Conservation (phyloP, 2,888 invertebrate genomes). For the Eilema griseolum region DNA sequence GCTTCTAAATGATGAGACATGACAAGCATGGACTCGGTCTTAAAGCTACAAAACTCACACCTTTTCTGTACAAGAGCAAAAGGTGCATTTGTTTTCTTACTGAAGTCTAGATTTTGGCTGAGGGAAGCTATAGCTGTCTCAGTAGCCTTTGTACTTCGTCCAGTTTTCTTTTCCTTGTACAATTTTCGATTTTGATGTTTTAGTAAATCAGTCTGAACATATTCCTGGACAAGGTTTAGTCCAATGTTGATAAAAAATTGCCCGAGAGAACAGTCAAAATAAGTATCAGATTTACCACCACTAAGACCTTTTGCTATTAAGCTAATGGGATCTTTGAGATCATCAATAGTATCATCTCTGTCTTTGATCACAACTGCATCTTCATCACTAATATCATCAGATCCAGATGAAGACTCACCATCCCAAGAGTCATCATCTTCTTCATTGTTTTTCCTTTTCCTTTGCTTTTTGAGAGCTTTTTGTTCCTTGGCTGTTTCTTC, state of each 20-base stretch:
- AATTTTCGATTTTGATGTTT: constrained; percentile 95
- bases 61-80: constrained; percentile 93
- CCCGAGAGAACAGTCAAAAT: constrained; percentile 95
- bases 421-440: constrained; percentile 89
- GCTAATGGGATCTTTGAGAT: constrained; percentile 80
- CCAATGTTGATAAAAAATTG: constrained; percentile 98
- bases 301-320: constrained; percentile 76
- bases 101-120: constrained; percentile 94
- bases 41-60: constrained; percentile 97
- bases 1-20: constrained; percentile 97
- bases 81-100: constrained; percentile 95
- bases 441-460: constrained; percentile 71
- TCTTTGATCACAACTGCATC: constrained; percentile 86
- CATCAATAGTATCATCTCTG: constrained; percentile 84
- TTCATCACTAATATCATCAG: constrained; percentile 84
- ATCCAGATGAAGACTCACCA: constrained; percentile 84
- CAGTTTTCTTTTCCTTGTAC: constrained; percentile 89
- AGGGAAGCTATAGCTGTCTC: constrained; percentile 94
- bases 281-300: constrained; percentile 88
- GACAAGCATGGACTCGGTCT: constrained; percentile 94
- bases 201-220: constrained; percentile 96
- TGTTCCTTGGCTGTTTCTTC: constrained; percentile 64
- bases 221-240: constrained; percentile 96
- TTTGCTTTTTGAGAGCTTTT: constrained; percentile 71
- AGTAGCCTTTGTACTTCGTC: constrained; percentile 90